Evolutionary conservation across 2,797 vertebrate species (phyloP).

Genomic region (Chaenodraco wilsoni): DNA sequence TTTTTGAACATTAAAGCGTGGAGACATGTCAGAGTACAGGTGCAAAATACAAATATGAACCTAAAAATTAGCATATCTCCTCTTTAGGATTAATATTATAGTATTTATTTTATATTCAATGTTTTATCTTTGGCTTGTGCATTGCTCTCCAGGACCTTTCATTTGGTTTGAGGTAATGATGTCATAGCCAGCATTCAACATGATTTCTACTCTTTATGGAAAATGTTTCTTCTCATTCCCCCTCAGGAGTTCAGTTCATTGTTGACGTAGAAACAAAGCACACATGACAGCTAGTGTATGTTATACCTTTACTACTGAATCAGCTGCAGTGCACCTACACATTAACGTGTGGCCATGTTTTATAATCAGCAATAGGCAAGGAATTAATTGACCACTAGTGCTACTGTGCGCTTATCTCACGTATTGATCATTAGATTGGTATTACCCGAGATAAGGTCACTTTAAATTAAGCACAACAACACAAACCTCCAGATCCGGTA

Average conservation of each 20-base stretch:
- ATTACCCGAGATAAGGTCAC: not conserved
- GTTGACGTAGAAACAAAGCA: constrained; percentile 10
- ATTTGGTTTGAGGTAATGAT: no score
- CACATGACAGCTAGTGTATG: not conserved
- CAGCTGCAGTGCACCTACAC: constrained; percentile 4
- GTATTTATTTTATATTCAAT: no score
- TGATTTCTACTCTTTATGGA: not conserved
- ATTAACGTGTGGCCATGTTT: constrained; percentile 13
- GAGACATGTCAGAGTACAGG: no score
- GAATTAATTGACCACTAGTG: not conserved
- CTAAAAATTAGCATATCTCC: no score
- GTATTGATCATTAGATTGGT: not conserved
- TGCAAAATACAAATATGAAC: no score
- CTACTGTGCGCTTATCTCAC: constrained; percentile 11
- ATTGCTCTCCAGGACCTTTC: not conserved
- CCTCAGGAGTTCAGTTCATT: constrained; percentile 2
- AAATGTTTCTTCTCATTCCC: not conserved
- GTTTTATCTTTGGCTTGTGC: no score
- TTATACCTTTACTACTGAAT: constrained; percentile 35
- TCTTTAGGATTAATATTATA: no score
- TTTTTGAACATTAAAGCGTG: no score
- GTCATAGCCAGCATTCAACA: not conserved
- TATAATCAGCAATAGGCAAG: constrained; percentile 1
- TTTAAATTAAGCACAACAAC: not conserved
- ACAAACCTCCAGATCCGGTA: constrained; percentile 94